Evolutionary conservation across 2,113 vertebrate genomes (phyloP).

Genomic region (Cisticola juncidis): DNA sequence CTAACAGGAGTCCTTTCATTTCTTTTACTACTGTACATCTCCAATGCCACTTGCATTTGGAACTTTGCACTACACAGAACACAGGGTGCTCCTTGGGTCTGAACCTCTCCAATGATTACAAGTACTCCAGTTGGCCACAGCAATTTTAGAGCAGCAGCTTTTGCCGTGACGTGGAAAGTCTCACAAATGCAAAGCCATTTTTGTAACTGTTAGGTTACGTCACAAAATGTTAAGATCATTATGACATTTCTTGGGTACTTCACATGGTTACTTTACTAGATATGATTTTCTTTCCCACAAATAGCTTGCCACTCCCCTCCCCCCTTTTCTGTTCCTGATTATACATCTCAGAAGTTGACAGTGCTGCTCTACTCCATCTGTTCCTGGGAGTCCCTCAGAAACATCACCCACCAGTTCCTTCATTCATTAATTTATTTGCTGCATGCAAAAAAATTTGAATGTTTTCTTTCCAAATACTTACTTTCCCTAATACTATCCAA

Average conservation of each 20-base stretch:
- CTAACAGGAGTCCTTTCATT: not conserved
- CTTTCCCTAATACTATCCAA: not conserved
- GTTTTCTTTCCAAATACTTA: not conserved
- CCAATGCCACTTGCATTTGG: not conserved
- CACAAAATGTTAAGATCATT: not conserved
- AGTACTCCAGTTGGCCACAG: not conserved
- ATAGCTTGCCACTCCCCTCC: not conserved
- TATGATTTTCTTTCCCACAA: not conserved
- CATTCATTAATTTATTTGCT: not conserved
- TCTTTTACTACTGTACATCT: not conserved
- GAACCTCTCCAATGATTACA: not conserved
- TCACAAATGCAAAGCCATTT: not conserved
- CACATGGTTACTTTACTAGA: not conserved
- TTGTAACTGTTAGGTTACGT: not conserved
- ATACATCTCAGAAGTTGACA: not conserved
- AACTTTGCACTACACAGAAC: not conserved
- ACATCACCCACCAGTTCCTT: not conserved
- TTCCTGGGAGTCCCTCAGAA: not conserved
- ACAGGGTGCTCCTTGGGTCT: not conserved
- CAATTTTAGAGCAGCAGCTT: not conserved
- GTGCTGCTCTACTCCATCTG: fast-evolving
- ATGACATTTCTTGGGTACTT: not conserved
- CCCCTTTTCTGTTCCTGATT: fast-evolving
- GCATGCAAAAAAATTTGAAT: not conserved
- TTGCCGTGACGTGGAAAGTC: not conserved